Evolutionary conservation across 2,888 invertebrate genomes (phyloP).

Genomic region (Rosalia funebris): DNA sequence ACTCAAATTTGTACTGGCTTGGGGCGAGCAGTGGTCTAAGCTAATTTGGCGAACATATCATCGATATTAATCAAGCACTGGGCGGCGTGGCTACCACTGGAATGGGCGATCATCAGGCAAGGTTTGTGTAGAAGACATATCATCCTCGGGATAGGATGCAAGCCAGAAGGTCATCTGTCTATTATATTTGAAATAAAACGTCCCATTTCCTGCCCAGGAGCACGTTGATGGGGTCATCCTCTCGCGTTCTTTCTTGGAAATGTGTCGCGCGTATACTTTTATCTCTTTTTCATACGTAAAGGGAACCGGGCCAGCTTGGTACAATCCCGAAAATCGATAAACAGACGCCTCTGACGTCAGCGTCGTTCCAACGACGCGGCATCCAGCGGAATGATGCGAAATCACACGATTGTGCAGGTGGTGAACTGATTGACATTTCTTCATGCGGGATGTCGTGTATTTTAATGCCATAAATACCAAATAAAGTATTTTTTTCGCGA

Average conservation of each 20-base stretch:
- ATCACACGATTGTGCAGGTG: slow-evolving; percentile 61
- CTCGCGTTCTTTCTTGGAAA: slow-evolving; percentile 45
- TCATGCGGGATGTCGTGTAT: slow-evolving; percentile 59
- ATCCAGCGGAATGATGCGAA: slow-evolving; percentile 59
- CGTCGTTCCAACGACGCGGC: slow-evolving; percentile 59
- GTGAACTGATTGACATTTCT: slow-evolving; percentile 64
- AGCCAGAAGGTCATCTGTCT: too few relatives aligned
- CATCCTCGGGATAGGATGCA: too few relatives aligned
- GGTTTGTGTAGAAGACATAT: too few relatives aligned
- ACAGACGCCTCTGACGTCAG: slow-evolving; percentile 64
- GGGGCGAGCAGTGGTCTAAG: too few relatives aligned
- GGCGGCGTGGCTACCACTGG: too few relatives aligned
- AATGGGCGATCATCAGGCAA: too few relatives aligned
- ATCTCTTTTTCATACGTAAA: slow-evolving; percentile 42
- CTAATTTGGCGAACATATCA: too few relatives aligned
- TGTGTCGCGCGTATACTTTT: slow-evolving; percentile 26
- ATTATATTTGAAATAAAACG: too few relatives aligned
- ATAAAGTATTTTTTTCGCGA: slow-evolving; percentile 33
- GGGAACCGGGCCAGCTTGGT: slow-evolving; percentile 54
- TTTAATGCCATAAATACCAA: slow-evolving; percentile 49
- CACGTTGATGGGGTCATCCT: slow-evolving; percentile 20
- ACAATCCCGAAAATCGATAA: slow-evolving; percentile 62
- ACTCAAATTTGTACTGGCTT: too few relatives aligned
- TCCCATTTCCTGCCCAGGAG: background rate
- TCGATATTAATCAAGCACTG: too few relatives aligned